Evolutionary conservation across 2,888 invertebrate genomes (phyloP).

Genomic region (Coremacera marginata): DNA sequence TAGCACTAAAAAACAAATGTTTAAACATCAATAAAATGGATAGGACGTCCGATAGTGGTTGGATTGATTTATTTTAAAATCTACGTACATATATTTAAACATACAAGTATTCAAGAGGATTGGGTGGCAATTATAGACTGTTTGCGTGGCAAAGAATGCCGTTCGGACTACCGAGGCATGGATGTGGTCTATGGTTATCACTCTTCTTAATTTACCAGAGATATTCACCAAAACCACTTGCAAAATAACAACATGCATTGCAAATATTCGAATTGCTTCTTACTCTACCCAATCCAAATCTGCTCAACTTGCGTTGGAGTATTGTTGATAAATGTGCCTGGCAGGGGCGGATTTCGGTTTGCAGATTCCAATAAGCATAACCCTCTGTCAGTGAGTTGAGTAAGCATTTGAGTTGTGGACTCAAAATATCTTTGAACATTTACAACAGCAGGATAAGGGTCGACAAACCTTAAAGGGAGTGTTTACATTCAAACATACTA

Average conservation of each 20-base stretch:
- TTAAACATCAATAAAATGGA: background rate
- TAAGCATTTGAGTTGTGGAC: background rate
- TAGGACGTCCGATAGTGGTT: background rate
- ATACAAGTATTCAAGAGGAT: background rate
- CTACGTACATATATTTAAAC: slow-evolving; percentile 54
- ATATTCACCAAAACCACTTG: slow-evolving; percentile 22
- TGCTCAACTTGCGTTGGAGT: background rate
- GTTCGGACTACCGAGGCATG: slow-evolving; percentile 1
- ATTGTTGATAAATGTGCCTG: background rate
- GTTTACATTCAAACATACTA: background rate
- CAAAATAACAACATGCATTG: slow-evolving; percentile 31
- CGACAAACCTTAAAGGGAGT: too few relatives aligned
- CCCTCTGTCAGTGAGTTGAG: background rate
- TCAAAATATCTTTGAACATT: background rate
- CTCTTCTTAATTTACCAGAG: slow-evolving; percentile 29
- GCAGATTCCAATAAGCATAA: background rate
- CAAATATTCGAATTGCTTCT: slow-evolving; percentile 23
- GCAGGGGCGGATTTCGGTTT: background rate
- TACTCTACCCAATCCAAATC: background rate
- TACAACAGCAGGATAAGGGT: background rate
- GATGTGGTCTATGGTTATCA: slow-evolving; percentile 28
- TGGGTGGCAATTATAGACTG: background rate
- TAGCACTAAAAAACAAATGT: too few relatives aligned
- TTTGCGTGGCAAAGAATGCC: background rate
- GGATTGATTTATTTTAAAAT: slow-evolving; percentile 63